Conservation (phyloP, 2,888 invertebrate genomes). For the Hetaerina titia region DNA sequence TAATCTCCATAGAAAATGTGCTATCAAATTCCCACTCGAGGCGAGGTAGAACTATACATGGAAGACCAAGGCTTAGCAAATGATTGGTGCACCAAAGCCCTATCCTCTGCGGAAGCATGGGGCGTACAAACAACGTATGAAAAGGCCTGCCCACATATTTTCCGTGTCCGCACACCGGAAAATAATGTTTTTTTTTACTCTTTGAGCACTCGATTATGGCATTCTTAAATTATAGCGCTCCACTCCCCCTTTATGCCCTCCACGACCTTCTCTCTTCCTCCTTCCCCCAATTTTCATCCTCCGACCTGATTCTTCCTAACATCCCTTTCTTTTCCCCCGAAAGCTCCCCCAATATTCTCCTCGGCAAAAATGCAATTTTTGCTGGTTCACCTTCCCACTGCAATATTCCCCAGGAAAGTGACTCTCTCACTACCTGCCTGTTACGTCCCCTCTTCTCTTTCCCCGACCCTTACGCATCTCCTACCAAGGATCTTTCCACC, state of each 20-base stretch:
- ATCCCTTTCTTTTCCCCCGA: neutral
- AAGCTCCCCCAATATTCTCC: neutral
- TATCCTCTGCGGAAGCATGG: neutral
- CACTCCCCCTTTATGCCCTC: neutral
- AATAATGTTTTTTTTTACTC: neutral
- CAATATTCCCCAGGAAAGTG: neutral
- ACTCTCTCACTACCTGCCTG: neutral
- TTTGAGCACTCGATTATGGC: neutral
- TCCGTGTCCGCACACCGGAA: neutral
- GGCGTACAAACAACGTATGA: neutral
- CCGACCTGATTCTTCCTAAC: neutral
- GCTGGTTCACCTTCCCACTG: neutral
- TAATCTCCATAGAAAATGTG: too few relatives aligned
- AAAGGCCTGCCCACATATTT: neutral
- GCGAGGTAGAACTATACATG: neutral
- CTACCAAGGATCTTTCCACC: neutral
- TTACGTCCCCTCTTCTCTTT: neutral
- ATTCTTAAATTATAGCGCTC: neutral
- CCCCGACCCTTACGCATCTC: neutral
- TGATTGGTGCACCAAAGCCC: neutral
- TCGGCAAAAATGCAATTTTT: slow-evolving; percentile 12
- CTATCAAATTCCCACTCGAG: neutral
- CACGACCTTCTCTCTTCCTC: neutral
- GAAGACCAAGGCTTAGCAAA: neutral
- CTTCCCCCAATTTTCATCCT: neutral